These are phyloP conservation scores for Atta texana DNA, from an alignment of 1,140 invertebrate genomes.

Conservation along the genomic window DNA sequence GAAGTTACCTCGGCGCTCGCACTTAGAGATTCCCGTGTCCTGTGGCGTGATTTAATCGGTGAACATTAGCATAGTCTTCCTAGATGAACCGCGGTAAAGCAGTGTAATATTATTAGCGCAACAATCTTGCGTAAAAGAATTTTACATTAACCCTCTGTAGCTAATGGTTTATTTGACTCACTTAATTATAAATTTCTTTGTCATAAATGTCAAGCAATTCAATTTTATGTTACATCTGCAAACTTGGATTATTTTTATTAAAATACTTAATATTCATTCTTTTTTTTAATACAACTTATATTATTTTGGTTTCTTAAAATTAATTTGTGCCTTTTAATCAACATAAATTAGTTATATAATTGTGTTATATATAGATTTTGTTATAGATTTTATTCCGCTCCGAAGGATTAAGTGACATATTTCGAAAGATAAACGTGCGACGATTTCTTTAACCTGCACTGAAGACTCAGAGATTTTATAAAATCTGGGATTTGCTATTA, in stretches of 20 bases:
- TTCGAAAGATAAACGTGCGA: neutral
- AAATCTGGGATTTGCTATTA: neutral
- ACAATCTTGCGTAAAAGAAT: conserved; percentile 11
- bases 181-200: too few relatives aligned
- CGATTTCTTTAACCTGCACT: neutral
- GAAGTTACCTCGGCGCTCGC: conserved; percentile 47
- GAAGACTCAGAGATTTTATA: neutral
- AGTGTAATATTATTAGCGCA: neutral
- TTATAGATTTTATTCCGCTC: too few relatives aligned
- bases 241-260: too few relatives aligned
- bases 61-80: conserved; percentile 50
- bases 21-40: conserved; percentile 51
- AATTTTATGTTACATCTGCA: too few relatives aligned
- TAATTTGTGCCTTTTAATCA: too few relatives aligned
- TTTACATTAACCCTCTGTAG: neutral
- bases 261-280: too few relatives aligned
- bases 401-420: neutral
- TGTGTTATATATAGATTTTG: too few relatives aligned
- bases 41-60: conserved; percentile 56
- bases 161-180: too few relatives aligned
- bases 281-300: too few relatives aligned
- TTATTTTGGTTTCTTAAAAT: too few relatives aligned
- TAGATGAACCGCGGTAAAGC: conserved; percentile 6
- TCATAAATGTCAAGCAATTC: too few relatives aligned
- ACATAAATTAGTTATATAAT: too few relatives aligned